Evolutionary conservation across 2,888 invertebrate species (phyloP).

Genomic region (Yponomeuta plumbellus): DNA sequence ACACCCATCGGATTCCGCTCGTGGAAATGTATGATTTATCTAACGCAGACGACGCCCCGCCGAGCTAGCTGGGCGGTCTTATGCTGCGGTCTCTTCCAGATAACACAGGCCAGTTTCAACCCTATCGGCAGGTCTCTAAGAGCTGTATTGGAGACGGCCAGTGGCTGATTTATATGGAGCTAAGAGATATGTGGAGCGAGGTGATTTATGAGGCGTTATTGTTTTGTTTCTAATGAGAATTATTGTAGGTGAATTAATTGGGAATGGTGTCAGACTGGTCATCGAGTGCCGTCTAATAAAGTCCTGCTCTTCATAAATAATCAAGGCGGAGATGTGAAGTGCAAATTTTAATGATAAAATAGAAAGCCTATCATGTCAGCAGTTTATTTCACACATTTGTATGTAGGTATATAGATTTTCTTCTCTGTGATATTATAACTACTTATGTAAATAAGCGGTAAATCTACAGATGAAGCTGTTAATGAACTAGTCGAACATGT

Average conservation of each 20-base stretch:
- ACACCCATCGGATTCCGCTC: slow-evolving; percentile 13
- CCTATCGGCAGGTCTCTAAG: not conserved
- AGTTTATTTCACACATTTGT: no score
- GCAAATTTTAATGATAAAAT: no score
- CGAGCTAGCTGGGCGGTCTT: slow-evolving; percentile 19
- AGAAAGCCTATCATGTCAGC: no score
- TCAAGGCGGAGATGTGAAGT: no score
- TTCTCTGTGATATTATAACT: no score
- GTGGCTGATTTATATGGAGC: not conserved
- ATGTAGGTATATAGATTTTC: no score
- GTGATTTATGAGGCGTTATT: not conserved
- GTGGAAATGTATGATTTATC: slow-evolving; percentile 19
- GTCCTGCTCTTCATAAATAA: no score
- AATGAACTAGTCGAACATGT: no score
- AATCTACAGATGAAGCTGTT: no score
- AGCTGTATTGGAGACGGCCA: not conserved
- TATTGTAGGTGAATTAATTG: not conserved
- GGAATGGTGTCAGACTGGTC: not conserved
- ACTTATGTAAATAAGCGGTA: no score
- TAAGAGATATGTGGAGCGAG: not conserved
- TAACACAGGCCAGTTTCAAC: not conserved
- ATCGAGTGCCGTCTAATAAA: no score
- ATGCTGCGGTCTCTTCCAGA: not conserved
- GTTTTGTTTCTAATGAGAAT: slow-evolving; percentile 1
- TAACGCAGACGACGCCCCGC: slow-evolving; percentile 14